These are phyloP conservation scores for Alitta virens DNA, from an alignment of 2,888 invertebrate genomes.

Conservation along the genomic window DNA sequence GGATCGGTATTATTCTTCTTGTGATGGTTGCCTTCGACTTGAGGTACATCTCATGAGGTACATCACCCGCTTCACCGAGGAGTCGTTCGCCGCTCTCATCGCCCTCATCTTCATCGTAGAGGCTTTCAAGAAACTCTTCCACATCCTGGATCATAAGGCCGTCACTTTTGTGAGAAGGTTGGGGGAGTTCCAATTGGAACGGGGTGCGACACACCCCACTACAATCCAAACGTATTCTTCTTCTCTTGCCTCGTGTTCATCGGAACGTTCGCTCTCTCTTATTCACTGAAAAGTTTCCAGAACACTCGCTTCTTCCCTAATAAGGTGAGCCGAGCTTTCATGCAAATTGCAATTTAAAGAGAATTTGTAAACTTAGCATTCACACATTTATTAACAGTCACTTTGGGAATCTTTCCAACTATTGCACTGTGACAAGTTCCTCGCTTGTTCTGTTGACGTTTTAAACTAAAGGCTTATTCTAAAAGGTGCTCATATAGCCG, in stretches of 20 bases:
- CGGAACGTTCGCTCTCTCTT: conserved; percentile 86
- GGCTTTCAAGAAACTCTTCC: conserved; percentile 90
- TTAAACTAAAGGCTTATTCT: no score
- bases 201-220: conserved; percentile 23
- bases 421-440: no score
- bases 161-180: conserved; percentile 18
- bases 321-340: no score
- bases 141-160: conserved; percentile 48
- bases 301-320: conserved; percentile 89
- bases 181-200: conserved; percentile 22
- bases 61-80: conserved; percentile 97
- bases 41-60: conserved; percentile 93
- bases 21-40: conserved; percentile 90
- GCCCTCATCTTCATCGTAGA: conserved; percentile 98
- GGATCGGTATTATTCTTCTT: conserved; percentile 85
- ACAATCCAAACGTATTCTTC: conserved; percentile 75
- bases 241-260: conserved; percentile 91
- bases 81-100: conserved; percentile 95
- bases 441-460: no score
- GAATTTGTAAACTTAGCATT: background rate
- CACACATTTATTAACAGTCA: background rate
- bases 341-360: no score
- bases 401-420: no score
- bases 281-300: conserved; percentile 88
- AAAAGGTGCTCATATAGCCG: no score